A percentile compares a stretch with the other conserved stretches of the same genome.
These are phyloP conservation scores for Acanthis flammea DNA, from an alignment of 2,797 vertebrate species.

Conservation along the genomic window DNA sequence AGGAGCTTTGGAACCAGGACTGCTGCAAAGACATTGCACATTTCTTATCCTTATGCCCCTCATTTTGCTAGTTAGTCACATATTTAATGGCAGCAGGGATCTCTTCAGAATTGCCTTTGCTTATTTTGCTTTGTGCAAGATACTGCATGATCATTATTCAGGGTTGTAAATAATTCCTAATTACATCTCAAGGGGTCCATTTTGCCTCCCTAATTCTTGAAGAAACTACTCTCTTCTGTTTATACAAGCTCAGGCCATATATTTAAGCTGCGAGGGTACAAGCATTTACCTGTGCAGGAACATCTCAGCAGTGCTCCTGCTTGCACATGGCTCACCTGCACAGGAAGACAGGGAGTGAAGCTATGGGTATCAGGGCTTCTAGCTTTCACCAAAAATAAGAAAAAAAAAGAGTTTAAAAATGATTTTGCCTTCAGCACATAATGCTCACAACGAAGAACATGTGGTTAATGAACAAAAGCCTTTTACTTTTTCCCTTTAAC, in stretches of 20 bases:
- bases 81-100: conserved; percentile 57
- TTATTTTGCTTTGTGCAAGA: conserved; percentile 65
- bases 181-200: conserved; percentile 65
- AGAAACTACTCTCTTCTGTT: conserved; percentile 50
- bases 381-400: not conserved
- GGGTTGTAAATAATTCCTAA: conserved; percentile 65
- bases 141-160: conserved; percentile 58
- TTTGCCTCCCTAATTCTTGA: conserved; percentile 50
- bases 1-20: not conserved
- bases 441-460: conserved; percentile 42
- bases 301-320: not conserved
- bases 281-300: not conserved
- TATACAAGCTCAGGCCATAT: conserved; percentile 40
- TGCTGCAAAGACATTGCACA: conserved; percentile 5
- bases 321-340: not conserved
- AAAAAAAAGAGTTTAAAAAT: not conserved
- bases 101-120: conserved; percentile 53
- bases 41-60: conserved; percentile 47
- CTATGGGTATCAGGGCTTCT: not conserved
- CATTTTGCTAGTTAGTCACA: conserved; percentile 64
- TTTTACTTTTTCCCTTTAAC: conserved; percentile 60
- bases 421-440: conserved; percentile 15
- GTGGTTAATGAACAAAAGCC: conserved; percentile 63
- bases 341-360: not conserved
- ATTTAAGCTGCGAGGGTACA: conserved; percentile 2